Conservation (phyloP, 2,797 vertebrate species). For the Acanthopagrus latus region DNA sequence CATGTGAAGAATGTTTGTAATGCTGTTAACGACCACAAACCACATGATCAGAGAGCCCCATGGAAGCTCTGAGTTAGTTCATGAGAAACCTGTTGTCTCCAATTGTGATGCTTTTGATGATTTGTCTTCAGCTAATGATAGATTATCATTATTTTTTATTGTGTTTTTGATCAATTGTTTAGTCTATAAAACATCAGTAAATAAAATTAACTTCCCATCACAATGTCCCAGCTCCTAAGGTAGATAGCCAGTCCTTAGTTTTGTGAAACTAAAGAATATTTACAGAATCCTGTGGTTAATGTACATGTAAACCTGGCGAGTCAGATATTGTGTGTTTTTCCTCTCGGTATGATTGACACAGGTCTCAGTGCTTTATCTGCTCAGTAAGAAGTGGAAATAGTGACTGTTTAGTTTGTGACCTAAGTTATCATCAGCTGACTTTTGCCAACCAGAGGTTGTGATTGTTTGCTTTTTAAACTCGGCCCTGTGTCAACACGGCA, state of each 20-base stretch:
- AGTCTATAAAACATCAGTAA: not conserved
- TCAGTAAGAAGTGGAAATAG: not conserved
- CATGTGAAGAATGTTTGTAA: slow-evolving; percentile 1
- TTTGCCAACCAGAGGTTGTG: not conserved
- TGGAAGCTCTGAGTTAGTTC: not conserved
- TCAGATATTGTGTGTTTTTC: not conserved
- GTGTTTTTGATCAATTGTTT: not conserved
- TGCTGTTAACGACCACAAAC: not conserved
- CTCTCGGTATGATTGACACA: not conserved
- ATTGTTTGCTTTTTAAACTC: slow-evolving; percentile 38
- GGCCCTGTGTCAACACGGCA: slow-evolving; percentile 61
- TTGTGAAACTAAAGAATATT: not conserved
- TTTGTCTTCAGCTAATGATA: not conserved
- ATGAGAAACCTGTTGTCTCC: not conserved
- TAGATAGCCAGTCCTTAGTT: not conserved
- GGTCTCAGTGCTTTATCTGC: not conserved
- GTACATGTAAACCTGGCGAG: not conserved
- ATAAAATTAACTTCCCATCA: not conserved
- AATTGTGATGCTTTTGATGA: not conserved
- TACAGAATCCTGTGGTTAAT: not conserved
- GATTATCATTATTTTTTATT: too few species aligned
- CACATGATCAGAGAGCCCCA: not conserved
- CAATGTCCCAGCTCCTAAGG: not conserved
- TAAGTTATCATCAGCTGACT: slow-evolving; percentile 10
- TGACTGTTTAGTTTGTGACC: slow-evolving; percentile 14